phyloP scores from a whole-genome alignment of 2,888 invertebrate genomes.

The Drosophila atripex region DNA sequence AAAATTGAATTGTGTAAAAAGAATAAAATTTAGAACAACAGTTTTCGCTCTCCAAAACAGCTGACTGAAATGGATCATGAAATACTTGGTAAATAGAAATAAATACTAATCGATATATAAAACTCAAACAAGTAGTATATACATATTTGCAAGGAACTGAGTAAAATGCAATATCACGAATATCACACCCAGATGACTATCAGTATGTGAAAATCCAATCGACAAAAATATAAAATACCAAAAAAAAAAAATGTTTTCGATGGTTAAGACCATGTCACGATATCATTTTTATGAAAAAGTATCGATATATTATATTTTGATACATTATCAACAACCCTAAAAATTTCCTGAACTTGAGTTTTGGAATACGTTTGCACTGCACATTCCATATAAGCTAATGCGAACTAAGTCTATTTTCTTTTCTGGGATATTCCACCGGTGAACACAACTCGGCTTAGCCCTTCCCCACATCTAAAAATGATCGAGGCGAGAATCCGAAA shows the following conservation, averaged over 20 bases:
- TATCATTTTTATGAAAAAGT: neutral
- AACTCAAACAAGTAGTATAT: too few relatives aligned
- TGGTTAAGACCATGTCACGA: neutral
- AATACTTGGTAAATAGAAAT: too few relatives aligned
- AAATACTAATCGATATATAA: too few relatives aligned
- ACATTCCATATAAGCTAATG: conserved; percentile 62
- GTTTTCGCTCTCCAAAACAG: too few relatives aligned
- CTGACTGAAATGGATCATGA: too few relatives aligned
- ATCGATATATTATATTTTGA: neutral
- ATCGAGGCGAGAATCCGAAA: conserved; percentile 55
- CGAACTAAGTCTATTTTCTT: conserved; percentile 51
- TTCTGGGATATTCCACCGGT: conserved; percentile 46
- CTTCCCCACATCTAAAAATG: conserved; percentile 41
- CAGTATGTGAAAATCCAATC: too few relatives aligned
- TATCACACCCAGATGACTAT: too few relatives aligned
- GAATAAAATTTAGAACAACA: too few relatives aligned
- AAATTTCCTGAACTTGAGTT: conserved; percentile 38
- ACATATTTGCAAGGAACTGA: too few relatives aligned
- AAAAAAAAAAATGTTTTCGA: neutral
- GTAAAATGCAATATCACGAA: too few relatives aligned
- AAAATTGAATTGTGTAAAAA: too few relatives aligned
- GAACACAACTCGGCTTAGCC: conserved; percentile 40
- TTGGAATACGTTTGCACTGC: conserved; percentile 59
- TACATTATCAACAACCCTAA: conserved; percentile 2
- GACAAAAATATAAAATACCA: too few relatives aligned